Evolutionary conservation across 2,888 invertebrate genomes (phyloP).

Genomic region (Slavum lentiscoides): DNA sequence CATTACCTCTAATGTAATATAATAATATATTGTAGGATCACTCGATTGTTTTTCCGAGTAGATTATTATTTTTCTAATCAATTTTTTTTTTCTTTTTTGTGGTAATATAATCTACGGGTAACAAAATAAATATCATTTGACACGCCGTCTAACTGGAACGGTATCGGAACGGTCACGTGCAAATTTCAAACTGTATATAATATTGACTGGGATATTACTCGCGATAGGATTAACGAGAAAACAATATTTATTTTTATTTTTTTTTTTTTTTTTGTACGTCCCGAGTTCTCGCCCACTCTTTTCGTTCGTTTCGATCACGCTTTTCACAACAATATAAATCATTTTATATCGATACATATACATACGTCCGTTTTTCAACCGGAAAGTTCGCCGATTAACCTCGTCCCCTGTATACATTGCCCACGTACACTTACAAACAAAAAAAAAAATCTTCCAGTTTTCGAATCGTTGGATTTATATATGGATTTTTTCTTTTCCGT

Average conservation of each 20-base stretch:
- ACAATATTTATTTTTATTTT: not conserved
- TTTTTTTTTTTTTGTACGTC: too few species aligned
- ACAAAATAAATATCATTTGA: not conserved
- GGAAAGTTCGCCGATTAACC: slow-evolving; percentile 22
- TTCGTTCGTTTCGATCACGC: too few species aligned
- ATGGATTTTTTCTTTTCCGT: too few species aligned
- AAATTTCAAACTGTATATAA: not conserved
- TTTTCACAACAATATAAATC: too few species aligned
- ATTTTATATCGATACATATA: too few species aligned
- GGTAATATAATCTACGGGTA: not conserved
- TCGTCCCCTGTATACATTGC: not conserved
- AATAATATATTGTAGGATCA: too few species aligned
- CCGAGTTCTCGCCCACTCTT: too few species aligned
- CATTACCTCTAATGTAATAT: too few species aligned
- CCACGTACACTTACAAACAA: not conserved
- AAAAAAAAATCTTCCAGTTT: not conserved
- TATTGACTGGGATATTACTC: too few species aligned
- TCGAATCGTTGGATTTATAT: slow-evolving; percentile 4
- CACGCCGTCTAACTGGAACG: not conserved
- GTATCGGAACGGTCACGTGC: not conserved
- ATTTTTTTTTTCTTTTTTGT: too few species aligned
- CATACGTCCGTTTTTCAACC: not conserved
- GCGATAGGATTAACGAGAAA: not conserved
- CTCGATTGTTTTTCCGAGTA: too few species aligned
- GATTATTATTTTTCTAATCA: too few species aligned